Evolutionary conservation across 2,797 vertebrate species (phyloP), one percentile per base, ranked within the genome.

Genomic region (Chloroceryle amazona): DNA sequence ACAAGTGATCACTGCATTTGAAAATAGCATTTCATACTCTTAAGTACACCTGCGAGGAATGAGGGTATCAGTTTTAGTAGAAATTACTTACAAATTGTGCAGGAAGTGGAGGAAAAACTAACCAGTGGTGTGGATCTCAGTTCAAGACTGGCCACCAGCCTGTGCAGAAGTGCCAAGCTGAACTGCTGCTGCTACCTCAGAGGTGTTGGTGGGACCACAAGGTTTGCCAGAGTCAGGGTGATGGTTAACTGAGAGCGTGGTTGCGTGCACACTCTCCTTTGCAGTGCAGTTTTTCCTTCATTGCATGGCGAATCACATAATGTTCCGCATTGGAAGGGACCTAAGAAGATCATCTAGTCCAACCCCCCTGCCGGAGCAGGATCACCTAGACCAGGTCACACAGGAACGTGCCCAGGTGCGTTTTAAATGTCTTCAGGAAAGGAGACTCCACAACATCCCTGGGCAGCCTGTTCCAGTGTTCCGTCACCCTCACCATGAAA

Each of bases 221-320:
- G 17, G 44, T 47, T 33, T 26, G 58, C 6, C 15, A 35, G 44
- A 33, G 60, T 13, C 23, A 3, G 22, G 28, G 6, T 54, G 31
- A 19, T 62, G 70, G 63, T 20, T 41, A 19, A 6, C 29, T 4
- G 23, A 16, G 22, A 15, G 29, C 1, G 0, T 74, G 11, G 2
- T 0, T 35, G 35, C 23, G 33, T 26, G 33, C 25, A 11, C 0
- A 0, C 0, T 5, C 41, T 84, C 29, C 21, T 76, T 1, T 1
- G 44, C 16, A 23, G 39, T 19, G 67, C 21, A 19, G 8, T 55
- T 11, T 1, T 54, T 84, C 54, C 23, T 51, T 41, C 23, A 2
- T 4, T n/a, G 22, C 9, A 3, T 10, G 13, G 31, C 11, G 6
- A 47, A 47, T 47, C 46, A 23, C 46, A 47, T 22, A 47, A 47